These are phyloP conservation scores for Pempheris klunzingeri DNA, from an alignment of 2,797 vertebrate species.

Conservation along the genomic window DNA sequence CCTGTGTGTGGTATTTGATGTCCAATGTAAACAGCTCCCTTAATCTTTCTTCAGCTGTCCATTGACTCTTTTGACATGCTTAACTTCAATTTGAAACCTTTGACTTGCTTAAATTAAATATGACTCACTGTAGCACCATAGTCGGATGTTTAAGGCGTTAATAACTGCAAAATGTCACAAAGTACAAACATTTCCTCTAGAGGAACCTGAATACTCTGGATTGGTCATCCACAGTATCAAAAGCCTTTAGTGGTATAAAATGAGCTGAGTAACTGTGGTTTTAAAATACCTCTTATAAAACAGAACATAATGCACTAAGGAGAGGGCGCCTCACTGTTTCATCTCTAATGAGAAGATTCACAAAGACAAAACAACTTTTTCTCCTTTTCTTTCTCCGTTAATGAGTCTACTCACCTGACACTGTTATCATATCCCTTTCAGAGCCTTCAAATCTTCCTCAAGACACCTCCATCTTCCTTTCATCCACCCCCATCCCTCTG, in stretches of 20 bases:
- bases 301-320: not conserved
- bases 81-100: too few species aligned
- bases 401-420: slow-evolving; percentile 36
- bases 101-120: too few species aligned
- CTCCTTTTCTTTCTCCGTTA: slow-evolving; percentile 25
- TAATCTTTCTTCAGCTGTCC: too few species aligned
- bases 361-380: slow-evolving; percentile 22
- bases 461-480: slow-evolving; percentile 56
- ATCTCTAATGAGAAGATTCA: slow-evolving; percentile 37
- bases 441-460: slow-evolving; percentile 48
- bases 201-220: not conserved
- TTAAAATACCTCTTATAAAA: not conserved
- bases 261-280: not conserved
- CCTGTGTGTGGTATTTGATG: too few species aligned
- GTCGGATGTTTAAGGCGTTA: too few species aligned
- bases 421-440: slow-evolving; percentile 52
- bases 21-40: too few species aligned
- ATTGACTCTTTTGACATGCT: too few species aligned
- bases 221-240: not conserved
- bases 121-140: too few species aligned
- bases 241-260: not conserved
- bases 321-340: slow-evolving; percentile 8
- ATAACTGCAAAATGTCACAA: too few species aligned
- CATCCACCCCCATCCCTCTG: slow-evolving; percentile 54
- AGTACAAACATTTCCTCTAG: too few species aligned